phyloP scores from a whole-genome alignment of 2,113 vertebrate genomes.

The Solea solea region DNA sequence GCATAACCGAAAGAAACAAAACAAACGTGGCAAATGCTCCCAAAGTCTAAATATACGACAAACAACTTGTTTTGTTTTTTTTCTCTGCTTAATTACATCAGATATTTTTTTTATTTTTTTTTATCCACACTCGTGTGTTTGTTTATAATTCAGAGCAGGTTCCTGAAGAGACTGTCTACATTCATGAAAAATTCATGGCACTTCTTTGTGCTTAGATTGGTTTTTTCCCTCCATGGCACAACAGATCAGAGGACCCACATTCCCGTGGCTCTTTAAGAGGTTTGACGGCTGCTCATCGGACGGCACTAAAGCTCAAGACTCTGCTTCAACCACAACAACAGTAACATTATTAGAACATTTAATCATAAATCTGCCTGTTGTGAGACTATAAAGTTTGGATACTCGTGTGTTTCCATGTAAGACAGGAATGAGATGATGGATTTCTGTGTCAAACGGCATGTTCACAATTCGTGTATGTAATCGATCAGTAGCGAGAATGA shows the following conservation, averaged over 20 bases:
- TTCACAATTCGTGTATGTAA: conserved; percentile 11
- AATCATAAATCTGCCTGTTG: neutral
- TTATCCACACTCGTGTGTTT: conserved; percentile 17
- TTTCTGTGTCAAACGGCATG: conserved; percentile 1
- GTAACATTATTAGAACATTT: neutral
- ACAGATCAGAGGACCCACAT: conserved; percentile 34
- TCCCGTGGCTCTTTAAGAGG: conserved; percentile 33
- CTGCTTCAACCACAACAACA: neutral
- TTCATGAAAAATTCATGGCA: conserved; percentile 78
- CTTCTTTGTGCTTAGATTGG: conserved; percentile 70
- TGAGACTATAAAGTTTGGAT: neutral
- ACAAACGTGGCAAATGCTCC: conserved; percentile 25
- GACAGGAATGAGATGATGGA: conserved; percentile 1
- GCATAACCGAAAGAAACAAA: conserved; percentile 56
- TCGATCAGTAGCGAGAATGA: conserved; percentile 29
- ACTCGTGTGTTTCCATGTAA: neutral
- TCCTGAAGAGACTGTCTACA: conserved; percentile 53
- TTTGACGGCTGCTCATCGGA: conserved; percentile 29
- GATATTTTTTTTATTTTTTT: conserved; percentile 23
- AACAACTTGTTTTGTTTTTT: conserved; percentile 34
- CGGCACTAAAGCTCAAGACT: conserved; percentile 10
- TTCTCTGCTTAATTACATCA: conserved; percentile 46
- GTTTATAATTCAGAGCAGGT: conserved; percentile 69
- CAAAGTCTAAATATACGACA: conserved; percentile 38
- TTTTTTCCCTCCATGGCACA: conserved; percentile 53